These are phyloP conservation scores for Melanostoma mellinum DNA, from an alignment of 2,888 invertebrate genomes.

Conservation along the genomic window DNA sequence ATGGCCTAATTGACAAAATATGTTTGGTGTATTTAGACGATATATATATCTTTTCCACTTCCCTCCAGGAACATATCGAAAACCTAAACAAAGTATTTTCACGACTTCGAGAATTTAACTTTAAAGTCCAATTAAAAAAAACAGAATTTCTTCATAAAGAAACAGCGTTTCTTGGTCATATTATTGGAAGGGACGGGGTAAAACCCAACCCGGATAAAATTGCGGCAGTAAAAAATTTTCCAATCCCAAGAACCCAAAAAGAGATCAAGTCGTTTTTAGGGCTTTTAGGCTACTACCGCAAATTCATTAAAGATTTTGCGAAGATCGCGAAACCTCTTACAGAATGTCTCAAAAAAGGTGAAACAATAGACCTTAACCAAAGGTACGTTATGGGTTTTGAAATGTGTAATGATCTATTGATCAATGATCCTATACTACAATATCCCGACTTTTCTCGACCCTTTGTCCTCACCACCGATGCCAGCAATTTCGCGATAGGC, in stretches of 20 bases:
- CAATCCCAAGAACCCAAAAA: not conserved
- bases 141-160: constrained; percentile 20
- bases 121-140: constrained; percentile 16
- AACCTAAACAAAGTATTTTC: constrained; percentile 3
- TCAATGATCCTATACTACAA: too few relatives aligned
- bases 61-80: too few relatives aligned
- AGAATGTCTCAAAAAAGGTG: too few relatives aligned
- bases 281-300: too few relatives aligned
- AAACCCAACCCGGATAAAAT: constrained; percentile 25
- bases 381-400: too few relatives aligned
- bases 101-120: constrained; percentile 10
- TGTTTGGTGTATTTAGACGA: constrained; percentile 3
- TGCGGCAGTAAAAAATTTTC: not conserved
- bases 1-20: not conserved
- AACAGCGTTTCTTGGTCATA: constrained; percentile 10
- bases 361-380: constrained; percentile 4
- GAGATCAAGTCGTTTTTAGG: too few relatives aligned
- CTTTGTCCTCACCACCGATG: too few relatives aligned
- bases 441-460: too few relatives aligned
- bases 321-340: too few relatives aligned
- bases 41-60: constrained; percentile 33
- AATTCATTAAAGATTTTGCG: too few relatives aligned
- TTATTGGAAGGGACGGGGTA: not conserved
- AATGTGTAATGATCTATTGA: constrained; percentile 27
- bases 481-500: too few relatives aligned